These are phyloP conservation scores for Illadopsis cleaveri DNA, from an alignment of 2,113 vertebrate species.

Conservation along the genomic window DNA sequence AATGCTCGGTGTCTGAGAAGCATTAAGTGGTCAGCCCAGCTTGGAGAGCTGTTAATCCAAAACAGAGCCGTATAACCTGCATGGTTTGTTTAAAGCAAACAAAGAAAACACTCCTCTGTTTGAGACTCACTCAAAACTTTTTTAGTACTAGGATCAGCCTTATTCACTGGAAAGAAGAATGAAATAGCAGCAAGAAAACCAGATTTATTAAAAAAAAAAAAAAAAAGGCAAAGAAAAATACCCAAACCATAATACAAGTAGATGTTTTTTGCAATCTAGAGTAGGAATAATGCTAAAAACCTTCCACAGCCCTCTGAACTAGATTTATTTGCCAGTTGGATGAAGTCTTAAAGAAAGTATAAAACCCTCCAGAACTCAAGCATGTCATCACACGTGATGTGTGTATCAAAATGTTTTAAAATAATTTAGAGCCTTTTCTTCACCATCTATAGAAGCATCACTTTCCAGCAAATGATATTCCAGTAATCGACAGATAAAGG, in stretches of 20 bases:
- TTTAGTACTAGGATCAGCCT: not conserved
- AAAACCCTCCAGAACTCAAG: not conserved
- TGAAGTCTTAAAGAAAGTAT: not conserved
- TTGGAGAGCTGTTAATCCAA: constrained; percentile 24
- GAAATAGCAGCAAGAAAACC: not conserved
- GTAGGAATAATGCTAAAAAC: not conserved
- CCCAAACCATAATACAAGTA: not conserved
- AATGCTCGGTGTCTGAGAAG: not conserved
- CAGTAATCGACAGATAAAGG: not conserved
- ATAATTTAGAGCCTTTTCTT: not conserved
- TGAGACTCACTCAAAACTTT: not conserved
- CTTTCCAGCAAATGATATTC: not conserved
- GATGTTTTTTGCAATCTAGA: not conserved
- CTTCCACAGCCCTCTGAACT: not conserved
- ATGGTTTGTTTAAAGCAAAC: not conserved
- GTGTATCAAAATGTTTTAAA: not conserved
- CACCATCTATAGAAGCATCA: not conserved
- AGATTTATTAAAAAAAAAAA: not conserved
- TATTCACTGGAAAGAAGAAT: not conserved
- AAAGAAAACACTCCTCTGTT: not conserved
- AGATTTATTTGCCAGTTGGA: not conserved
- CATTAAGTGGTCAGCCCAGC: not conserved
- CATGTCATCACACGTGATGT: not conserved
- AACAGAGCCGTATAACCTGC: not conserved
- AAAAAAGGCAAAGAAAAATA: not conserved